phyloP scores from a whole-genome alignment of 2,113 vertebrate genomes.

The Jacana jacana region DNA sequence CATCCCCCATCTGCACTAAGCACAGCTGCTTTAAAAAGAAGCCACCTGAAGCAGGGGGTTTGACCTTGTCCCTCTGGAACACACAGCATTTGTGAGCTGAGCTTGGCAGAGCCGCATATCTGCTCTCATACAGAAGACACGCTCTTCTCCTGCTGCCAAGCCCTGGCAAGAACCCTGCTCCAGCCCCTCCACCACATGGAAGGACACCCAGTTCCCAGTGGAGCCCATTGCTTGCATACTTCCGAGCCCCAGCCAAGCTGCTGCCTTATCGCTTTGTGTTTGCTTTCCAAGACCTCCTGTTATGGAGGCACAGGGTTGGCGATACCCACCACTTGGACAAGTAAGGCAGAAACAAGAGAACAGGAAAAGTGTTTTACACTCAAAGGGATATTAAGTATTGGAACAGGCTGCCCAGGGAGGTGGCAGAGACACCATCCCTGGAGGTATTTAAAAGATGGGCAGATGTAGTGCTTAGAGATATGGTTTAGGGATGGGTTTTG shows the following conservation, averaged over 20 bases:
- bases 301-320: background rate
- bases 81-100: background rate
- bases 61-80: background rate
- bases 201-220: background rate
- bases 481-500: too few relatives aligned
- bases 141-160: background rate
- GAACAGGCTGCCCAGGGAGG: too few relatives aligned
- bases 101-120: background rate
- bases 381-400: too few relatives aligned
- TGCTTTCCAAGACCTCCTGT: background rate
- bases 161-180: background rate
- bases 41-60: background rate
- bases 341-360: background rate
- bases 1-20: background rate
- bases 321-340: background rate
- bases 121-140: background rate
- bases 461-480: too few relatives aligned
- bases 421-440: too few relatives aligned
- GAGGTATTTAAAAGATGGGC: too few relatives aligned
- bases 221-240: background rate
- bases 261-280: accelerated
- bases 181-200: background rate
- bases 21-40: background rate
- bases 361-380: too few relatives aligned
- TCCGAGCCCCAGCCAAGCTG: background rate